phyloP scores from a whole-genome alignment of 2,113 vertebrate species.

The Noturus placidus region DNA sequence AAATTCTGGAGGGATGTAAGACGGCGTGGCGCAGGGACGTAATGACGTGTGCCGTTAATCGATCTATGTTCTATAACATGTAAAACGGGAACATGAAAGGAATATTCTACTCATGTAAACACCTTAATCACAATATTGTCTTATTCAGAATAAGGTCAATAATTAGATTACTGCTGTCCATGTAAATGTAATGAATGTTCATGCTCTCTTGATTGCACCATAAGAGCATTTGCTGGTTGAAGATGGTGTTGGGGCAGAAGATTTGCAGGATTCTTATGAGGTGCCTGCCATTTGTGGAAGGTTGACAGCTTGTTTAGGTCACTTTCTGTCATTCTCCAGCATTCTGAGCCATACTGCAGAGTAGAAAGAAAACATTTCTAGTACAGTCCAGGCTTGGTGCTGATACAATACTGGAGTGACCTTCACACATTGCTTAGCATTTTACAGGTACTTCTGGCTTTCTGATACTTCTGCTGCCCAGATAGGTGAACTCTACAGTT shows the following conservation, averaged over 20 bases:
- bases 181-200: neutral
- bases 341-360: neutral
- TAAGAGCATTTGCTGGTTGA: neutral
- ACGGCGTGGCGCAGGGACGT: too few species aligned
- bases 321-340: neutral
- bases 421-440: neutral
- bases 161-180: too few species aligned
- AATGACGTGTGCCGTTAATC: too few species aligned
- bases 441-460: neutral
- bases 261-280: neutral
- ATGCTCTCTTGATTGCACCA: neutral
- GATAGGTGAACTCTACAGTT: neutral
- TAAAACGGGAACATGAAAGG: too few species aligned
- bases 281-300: neutral
- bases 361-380: neutral
- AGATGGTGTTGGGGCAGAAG: neutral
- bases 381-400: neutral
- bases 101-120: too few species aligned
- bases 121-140: too few species aligned
- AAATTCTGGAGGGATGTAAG: too few species aligned
- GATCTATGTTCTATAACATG: too few species aligned
- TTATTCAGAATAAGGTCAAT: too few species aligned
- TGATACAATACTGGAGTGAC: neutral
- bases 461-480: neutral
- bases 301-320: neutral